These are phyloP conservation scores for Cataglyphis cursor DNA, from an alignment of 2,888 invertebrate species.

Conservation along the genomic window DNA sequence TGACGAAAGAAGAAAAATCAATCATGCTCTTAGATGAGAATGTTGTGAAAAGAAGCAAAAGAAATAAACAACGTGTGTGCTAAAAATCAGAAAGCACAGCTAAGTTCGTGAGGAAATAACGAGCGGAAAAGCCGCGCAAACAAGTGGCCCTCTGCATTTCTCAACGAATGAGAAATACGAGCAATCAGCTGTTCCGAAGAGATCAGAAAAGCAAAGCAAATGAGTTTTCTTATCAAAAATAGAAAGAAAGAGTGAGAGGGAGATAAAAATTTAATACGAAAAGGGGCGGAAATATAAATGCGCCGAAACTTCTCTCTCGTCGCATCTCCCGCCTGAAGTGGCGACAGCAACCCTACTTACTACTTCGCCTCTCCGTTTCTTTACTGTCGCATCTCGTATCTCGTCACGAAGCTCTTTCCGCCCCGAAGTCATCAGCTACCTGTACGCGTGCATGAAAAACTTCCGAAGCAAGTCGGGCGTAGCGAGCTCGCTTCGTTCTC, in stretches of 20 bases:
- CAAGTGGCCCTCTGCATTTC: slow-evolving; percentile 59
- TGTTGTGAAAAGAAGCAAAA: not conserved
- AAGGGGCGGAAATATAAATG: slow-evolving; percentile 71
- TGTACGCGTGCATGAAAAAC: slow-evolving; percentile 52
- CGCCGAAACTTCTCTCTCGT: slow-evolving; percentile 68
- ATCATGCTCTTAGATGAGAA: not conserved
- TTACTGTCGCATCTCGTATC: slow-evolving; percentile 37
- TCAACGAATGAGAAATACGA: slow-evolving; percentile 62
- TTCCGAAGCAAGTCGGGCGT: slow-evolving; percentile 57
- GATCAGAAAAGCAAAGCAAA: slow-evolving; percentile 30
- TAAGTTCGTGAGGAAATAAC: slow-evolving; percentile 12
- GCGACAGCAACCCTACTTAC: slow-evolving; percentile 30
- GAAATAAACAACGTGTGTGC: not conserved
- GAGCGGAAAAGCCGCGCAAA: slow-evolving; percentile 57
- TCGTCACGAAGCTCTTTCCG: slow-evolving; percentile 54
- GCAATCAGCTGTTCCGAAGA: slow-evolving; percentile 46
- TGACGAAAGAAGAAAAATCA: not conserved
- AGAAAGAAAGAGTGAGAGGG: not conserved
- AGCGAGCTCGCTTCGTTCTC: slow-evolving; percentile 60
- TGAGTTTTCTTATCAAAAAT: slow-evolving; percentile 3
- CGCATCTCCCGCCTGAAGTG: slow-evolving; percentile 43
- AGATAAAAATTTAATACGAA: not conserved
- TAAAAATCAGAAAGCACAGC: slow-evolving; percentile 8
- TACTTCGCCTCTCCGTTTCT: slow-evolving; percentile 41
- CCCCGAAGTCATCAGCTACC: slow-evolving; percentile 65